Percentiles rank a stretch among this genome's conserved stretches.
Evolutionary conservation across 1,140 invertebrate genomes (phyloP).

Genomic region (Homalodisca vitripennis): DNA sequence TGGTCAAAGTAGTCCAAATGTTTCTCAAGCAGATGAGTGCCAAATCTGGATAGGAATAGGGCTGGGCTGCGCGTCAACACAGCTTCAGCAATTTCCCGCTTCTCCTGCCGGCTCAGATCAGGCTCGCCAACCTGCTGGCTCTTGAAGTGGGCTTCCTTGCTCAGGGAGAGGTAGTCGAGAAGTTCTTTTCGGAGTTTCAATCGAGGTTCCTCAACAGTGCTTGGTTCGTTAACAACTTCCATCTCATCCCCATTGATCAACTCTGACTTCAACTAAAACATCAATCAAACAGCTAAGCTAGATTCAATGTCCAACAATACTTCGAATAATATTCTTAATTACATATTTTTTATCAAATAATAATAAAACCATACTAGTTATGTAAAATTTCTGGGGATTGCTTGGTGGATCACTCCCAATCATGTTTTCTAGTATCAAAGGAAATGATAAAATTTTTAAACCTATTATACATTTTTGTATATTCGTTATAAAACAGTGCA

Average conservation of each 20-base stretch:
- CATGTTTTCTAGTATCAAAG: too few species aligned
- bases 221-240: not conserved
- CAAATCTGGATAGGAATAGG: constrained; percentile 74
- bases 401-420: too few species aligned
- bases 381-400: too few species aligned
- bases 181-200: constrained; percentile 27
- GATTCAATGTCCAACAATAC: too few species aligned
- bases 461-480: too few species aligned
- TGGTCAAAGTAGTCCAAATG: constrained; percentile 66
- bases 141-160: constrained; percentile 39
- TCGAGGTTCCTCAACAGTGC: not conserved
- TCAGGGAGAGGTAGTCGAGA: constrained; percentile 36
- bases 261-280: too few species aligned
- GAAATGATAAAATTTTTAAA: too few species aligned
- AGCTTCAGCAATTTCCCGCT: constrained; percentile 63
- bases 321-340: too few species aligned
- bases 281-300: too few species aligned
- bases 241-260: constrained; percentile 1
- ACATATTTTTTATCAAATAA: too few species aligned
- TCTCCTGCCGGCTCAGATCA: constrained; percentile 67
- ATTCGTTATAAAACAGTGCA: too few species aligned
- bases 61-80: constrained; percentile 63
- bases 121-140: constrained; percentile 75
- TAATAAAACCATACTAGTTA: too few species aligned
- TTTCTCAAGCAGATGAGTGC: constrained; percentile 62